Conservation (phyloP, 23 tunicate species). For the Trididemnum clinides region DNA sequence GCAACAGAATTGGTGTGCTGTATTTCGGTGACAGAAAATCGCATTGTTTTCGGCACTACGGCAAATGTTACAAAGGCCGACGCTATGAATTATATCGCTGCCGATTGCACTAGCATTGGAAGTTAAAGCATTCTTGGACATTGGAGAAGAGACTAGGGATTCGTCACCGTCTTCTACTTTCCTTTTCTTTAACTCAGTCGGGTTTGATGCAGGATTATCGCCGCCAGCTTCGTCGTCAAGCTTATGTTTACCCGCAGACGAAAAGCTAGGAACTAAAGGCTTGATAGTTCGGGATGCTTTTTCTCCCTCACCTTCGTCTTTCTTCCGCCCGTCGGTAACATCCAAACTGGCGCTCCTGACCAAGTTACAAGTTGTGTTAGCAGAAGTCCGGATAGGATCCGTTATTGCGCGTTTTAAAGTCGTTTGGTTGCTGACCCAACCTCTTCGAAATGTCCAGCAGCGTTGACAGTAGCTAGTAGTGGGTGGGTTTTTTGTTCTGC, state of each 20-base stretch:
- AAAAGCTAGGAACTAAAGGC: constrained; percentile 13
- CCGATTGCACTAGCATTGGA: not conserved
- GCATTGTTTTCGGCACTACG: constrained; percentile 70
- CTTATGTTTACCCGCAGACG: constrained; percentile 3
- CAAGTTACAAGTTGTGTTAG: not conserved
- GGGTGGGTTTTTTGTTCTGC: constrained; percentile 61
- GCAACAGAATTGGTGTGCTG: constrained; percentile 83
- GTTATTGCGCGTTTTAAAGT: constrained; percentile 28
- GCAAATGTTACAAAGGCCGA: constrained; percentile 75
- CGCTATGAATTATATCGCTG: not conserved
- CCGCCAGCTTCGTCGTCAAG: not conserved
- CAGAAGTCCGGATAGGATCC: constrained; percentile 4
- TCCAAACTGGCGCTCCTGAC: constrained; percentile 1
- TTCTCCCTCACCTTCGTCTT: not conserved
- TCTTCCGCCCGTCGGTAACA: constrained; percentile 1
- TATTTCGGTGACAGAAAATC: constrained; percentile 50
- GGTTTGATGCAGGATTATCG: too few relatives aligned
- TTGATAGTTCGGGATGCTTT: not conserved
- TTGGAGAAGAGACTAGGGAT: not conserved
- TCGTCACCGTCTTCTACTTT: constrained; percentile 1
- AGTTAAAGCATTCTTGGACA: not conserved
- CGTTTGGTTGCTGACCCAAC: constrained; percentile 38
- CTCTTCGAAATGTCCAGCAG: constrained; percentile 81
- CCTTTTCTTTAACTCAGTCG: not conserved
- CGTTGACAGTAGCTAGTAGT: constrained; percentile 75